phyloP scores from a whole-genome alignment of 2,113 vertebrate species.

The Myrmecophaga tridactyla region DNA sequence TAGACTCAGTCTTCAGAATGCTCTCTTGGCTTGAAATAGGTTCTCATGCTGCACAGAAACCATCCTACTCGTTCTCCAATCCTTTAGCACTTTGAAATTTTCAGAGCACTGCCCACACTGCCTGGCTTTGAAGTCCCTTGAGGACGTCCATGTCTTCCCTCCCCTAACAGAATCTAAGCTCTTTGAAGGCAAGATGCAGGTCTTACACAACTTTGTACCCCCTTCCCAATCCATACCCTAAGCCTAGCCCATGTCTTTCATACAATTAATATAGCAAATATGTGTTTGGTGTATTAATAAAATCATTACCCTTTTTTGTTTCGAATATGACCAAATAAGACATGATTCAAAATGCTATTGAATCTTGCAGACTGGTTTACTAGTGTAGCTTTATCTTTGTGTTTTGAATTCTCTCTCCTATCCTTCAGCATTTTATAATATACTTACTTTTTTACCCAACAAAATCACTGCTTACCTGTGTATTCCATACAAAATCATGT shows the following conservation, averaged over 20 bases:
- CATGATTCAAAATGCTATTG: not conserved
- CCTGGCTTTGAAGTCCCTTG: not conserved
- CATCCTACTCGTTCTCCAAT: conserved; percentile 9
- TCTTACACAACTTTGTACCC: not conserved
- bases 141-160: not conserved
- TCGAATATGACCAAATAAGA: conserved; percentile 11
- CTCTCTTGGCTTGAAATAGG: not conserved
- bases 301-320: not conserved
- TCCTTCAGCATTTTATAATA: not conserved
- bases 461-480: not conserved
- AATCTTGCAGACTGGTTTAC: not conserved
- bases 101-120: not conserved
- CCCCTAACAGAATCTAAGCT: not conserved
- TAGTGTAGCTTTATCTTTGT: not conserved
- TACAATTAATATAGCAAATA: conserved; percentile 11
- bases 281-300: not conserved
- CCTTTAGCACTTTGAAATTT: not conserved
- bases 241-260: not conserved
- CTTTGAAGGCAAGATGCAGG: conserved; percentile 1
- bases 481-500: not conserved
- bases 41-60: not conserved
- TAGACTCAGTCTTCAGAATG: not conserved
- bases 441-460: not conserved
- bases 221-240: not conserved
- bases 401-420: not conserved